These are phyloP conservation scores for Allacma fusca DNA, from an alignment of 2,888 invertebrate genomes.

Conservation along the genomic window DNA sequence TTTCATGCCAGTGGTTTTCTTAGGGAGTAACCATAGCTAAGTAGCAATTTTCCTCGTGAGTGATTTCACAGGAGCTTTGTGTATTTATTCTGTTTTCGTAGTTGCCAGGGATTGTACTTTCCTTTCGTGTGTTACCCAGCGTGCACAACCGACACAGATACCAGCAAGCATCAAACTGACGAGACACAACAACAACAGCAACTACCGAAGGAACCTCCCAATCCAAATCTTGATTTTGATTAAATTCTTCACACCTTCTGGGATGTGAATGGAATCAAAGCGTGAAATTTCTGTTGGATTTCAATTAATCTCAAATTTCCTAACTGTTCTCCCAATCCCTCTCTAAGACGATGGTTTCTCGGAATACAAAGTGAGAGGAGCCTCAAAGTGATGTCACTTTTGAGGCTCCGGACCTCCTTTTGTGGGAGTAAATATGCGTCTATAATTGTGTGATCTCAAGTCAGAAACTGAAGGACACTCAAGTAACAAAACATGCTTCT, in stretches of 20 bases:
- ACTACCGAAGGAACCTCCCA: too few species aligned
- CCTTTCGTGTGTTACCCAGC: too few species aligned
- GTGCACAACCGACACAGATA: too few species aligned
- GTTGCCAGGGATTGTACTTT: not conserved
- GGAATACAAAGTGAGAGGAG: not conserved
- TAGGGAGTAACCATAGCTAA: not conserved
- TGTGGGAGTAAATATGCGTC: not conserved
- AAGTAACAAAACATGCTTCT: not conserved
- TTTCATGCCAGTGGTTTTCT: constrained; percentile 5
- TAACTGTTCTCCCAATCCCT: not conserved
- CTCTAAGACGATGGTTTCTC: not conserved
- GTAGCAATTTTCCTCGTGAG: constrained; percentile 22
- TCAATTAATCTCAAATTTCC: constrained; percentile 21
- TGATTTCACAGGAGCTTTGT: constrained; percentile 23
- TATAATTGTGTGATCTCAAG: not conserved
- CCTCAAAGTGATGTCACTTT: not conserved
- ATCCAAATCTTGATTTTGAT: not conserved
- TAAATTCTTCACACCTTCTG: constrained; percentile 4
- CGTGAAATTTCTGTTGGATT: constrained; percentile 19
- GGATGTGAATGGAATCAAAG: constrained; percentile 13
- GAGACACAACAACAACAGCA: too few species aligned
- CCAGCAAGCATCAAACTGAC: too few species aligned
- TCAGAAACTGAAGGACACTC: not conserved
- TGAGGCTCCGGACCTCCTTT: too few species aligned
- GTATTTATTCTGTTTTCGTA: constrained; percentile 6